A percentile compares a stretch with the other conserved stretches of the same genome.
Conservation (phyloP, 30 jellyfish, hydroid and myxozoan genomes). For the Turritopsis dohrnii region DNA sequence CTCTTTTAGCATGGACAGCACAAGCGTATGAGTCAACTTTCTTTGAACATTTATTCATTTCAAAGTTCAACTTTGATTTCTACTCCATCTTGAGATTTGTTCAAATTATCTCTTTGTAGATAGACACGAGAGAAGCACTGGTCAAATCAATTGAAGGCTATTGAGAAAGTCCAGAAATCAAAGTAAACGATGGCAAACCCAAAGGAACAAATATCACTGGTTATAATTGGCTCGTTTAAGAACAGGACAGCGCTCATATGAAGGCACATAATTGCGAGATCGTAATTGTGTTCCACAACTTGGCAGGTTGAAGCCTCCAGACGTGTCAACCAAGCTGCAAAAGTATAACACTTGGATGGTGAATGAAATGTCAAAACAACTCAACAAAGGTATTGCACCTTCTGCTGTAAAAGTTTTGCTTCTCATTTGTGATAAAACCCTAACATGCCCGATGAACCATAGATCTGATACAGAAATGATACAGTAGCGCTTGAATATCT, state of each 20-base stretch:
- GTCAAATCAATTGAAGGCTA: slow-evolving; percentile 7
- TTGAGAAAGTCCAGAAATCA: background rate
- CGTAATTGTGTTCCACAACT: slow-evolving; percentile 2
- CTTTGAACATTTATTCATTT: too few species aligned
- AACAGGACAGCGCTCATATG: slow-evolving; percentile 1
- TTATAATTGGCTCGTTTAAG: background rate
- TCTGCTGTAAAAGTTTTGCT: background rate
- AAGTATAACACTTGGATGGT: slow-evolving; percentile 5
- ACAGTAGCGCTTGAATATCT: too few species aligned
- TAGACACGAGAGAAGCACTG: too few species aligned
- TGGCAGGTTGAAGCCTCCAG: slow-evolving; percentile 2
- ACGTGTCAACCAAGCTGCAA: background rate
- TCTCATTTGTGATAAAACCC: slow-evolving; percentile 2
- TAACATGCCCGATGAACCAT: background rate
- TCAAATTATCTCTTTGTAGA: too few species aligned
- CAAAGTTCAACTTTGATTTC: too few species aligned
- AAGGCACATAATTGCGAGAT: slow-evolving; percentile 2
- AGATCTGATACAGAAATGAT: background rate
- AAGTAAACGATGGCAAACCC: slow-evolving; percentile 1
- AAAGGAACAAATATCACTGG: background rate
- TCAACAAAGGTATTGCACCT: slow-evolving; percentile 1
- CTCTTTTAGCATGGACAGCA: too few species aligned
- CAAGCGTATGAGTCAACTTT: too few species aligned
- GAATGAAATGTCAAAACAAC: slow-evolving; percentile 4
- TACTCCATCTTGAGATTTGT: too few species aligned